Conservation (phyloP, 2,888 invertebrate genomes). For the Morinoia aosen region DNA sequence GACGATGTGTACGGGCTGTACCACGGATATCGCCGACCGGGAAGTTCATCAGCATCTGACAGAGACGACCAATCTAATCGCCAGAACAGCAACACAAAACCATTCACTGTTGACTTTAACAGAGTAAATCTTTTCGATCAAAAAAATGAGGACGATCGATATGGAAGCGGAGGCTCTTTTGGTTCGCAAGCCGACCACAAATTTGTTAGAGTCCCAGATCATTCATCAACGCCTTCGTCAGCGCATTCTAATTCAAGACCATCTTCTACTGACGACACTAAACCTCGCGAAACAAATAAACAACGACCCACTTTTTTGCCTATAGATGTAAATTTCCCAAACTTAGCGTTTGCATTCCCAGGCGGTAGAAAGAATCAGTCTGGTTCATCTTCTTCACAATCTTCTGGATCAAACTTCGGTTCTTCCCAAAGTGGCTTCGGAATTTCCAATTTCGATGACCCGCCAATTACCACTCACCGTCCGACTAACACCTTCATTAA, state of each 20-base stretch:
- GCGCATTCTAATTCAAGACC: not conserved
- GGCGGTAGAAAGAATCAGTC: constrained; percentile 12
- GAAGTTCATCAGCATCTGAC: not conserved
- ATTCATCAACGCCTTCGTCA: not conserved
- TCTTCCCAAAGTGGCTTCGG: not conserved
- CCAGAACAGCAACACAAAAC: not conserved
- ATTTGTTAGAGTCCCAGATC: not conserved
- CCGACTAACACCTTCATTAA: not conserved
- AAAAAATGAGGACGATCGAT: not conserved
- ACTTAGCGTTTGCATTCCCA: constrained; percentile 7
- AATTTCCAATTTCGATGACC: not conserved
- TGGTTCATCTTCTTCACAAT: not conserved
- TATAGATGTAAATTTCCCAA: constrained; percentile 19
- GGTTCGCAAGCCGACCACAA: not conserved
- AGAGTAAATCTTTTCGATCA: not conserved
- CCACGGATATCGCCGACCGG: not conserved
- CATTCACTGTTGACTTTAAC: not conserved
- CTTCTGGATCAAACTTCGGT: not conserved
- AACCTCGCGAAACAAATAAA: not conserved
- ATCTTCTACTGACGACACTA: not conserved
- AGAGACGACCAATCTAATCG: not conserved
- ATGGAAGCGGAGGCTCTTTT: not conserved
- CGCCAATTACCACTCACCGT: not conserved
- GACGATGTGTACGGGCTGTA: not conserved
- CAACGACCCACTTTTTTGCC: not conserved